Conservation (phyloP, 1,140 invertebrate genomes). For the Drosophila bocki region DNA sequence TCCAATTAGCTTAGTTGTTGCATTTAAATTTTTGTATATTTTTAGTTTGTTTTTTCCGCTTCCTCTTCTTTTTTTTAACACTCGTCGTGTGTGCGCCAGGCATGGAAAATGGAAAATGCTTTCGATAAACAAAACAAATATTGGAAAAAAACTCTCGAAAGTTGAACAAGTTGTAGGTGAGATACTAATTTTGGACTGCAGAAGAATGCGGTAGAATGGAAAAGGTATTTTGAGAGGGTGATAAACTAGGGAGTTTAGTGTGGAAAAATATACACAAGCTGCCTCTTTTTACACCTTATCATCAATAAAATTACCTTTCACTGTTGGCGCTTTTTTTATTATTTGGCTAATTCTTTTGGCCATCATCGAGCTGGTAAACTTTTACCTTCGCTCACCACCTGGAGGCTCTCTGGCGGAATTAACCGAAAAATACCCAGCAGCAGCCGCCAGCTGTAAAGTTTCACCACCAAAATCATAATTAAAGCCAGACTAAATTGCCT, state of each 20-base stretch:
- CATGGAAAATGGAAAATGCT: constrained; percentile 47
- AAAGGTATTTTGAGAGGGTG: constrained; percentile 17
- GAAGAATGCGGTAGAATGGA: constrained; percentile 18
- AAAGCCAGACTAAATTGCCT: constrained; percentile 49
- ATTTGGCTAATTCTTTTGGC: constrained; percentile 50
- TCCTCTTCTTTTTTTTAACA: constrained; percentile 26
- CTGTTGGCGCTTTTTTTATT: constrained; percentile 27
- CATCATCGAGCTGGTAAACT: constrained; percentile 37
- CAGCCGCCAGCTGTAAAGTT: constrained; percentile 54
- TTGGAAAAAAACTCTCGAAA: constrained; percentile 36
- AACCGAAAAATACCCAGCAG: constrained; percentile 32
- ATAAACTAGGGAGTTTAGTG: constrained; percentile 33
- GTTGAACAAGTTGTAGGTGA: constrained; percentile 47
- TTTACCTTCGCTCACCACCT: constrained; percentile 54
- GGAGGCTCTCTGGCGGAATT: constrained; percentile 15
- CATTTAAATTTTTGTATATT: constrained; percentile 58
- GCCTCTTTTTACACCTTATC: neutral
- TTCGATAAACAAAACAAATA: constrained; percentile 53
- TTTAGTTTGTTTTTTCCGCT: constrained; percentile 56
- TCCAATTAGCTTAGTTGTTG: constrained; percentile 70
- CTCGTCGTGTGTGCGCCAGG: constrained; percentile 36
- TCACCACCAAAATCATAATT: constrained; percentile 60
- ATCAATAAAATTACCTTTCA: constrained; percentile 56
- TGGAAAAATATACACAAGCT: constrained; percentile 7
- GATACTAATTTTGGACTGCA: constrained; percentile 26